These are phyloP conservation scores for Drosophila mauritiana DNA, from an alignment of 1,140 invertebrate genomes.

Conservation along the genomic window DNA sequence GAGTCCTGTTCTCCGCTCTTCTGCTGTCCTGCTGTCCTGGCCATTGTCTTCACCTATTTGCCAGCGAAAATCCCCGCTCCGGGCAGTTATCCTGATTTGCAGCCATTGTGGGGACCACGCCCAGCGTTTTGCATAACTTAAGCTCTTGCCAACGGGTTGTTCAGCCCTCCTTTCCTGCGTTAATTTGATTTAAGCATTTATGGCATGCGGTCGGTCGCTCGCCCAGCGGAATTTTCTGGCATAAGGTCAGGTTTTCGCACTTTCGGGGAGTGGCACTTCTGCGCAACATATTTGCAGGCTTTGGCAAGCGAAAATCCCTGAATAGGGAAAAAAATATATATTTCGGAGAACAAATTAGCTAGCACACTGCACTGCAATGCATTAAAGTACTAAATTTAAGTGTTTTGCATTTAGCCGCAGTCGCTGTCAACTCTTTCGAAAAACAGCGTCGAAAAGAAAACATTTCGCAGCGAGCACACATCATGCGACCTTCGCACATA, in stretches of 20 bases:
- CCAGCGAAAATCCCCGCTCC: neutral
- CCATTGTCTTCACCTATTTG: slow-evolving; percentile 41
- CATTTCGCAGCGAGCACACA: slow-evolving; percentile 26
- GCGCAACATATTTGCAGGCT: neutral
- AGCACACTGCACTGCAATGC: neutral
- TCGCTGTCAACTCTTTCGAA: slow-evolving; percentile 32
- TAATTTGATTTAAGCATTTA: slow-evolving; percentile 77
- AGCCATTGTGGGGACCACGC: slow-evolving; percentile 51
- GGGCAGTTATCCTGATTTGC: slow-evolving; percentile 46
- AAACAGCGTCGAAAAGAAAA: slow-evolving; percentile 5
- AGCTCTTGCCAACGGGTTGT: slow-evolving; percentile 30
- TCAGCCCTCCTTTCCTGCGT: slow-evolving; percentile 45
- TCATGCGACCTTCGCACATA: slow-evolving; percentile 68
- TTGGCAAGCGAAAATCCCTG: neutral
- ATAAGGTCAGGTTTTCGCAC: slow-evolving; percentile 23
- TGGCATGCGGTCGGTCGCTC: slow-evolving; percentile 56
- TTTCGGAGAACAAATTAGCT: too few relatives aligned
- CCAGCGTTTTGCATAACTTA: slow-evolving; percentile 55
- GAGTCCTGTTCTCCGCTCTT: neutral
- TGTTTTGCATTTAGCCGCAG: slow-evolving; percentile 37
- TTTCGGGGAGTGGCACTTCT: slow-evolving; percentile 23
- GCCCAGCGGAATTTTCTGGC: slow-evolving; percentile 20
- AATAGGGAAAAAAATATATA: neutral
- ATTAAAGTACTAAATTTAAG: neutral
- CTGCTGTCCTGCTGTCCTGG: neutral